Evolutionary conservation across 2,888 invertebrate genomes (phyloP).

Genomic region (Polydesmus complanatus): DNA sequence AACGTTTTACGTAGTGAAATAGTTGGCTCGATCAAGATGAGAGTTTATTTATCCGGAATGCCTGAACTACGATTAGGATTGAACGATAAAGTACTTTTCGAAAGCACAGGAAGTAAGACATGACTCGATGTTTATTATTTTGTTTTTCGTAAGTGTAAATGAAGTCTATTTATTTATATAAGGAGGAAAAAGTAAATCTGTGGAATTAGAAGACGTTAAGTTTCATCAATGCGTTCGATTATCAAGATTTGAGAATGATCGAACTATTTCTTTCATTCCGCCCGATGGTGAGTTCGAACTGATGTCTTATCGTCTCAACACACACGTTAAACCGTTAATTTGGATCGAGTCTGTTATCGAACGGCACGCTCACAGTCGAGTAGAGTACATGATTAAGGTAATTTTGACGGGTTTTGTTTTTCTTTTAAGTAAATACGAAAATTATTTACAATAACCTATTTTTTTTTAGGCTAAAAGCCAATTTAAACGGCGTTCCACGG

Average conservation of each 20-base stretch:
- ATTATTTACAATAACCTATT: neutral
- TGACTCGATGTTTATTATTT: neutral
- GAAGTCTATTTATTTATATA: constrained; percentile 1
- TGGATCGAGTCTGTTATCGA: constrained; percentile 99
- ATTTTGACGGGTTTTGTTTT: neutral
- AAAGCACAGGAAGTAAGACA: constrained; percentile 73
- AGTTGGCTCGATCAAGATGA: constrained; percentile 96
- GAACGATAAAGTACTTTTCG: constrained; percentile 93
- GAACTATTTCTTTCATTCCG: constrained; percentile 96
- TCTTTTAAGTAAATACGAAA: no score
- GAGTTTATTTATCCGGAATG: constrained; percentile 96
- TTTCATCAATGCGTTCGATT: constrained; percentile 96
- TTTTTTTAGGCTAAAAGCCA: constrained; percentile 69
- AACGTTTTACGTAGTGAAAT: constrained; percentile 95
- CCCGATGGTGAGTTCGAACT: constrained; percentile 98
- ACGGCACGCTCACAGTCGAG: constrained; percentile 88
- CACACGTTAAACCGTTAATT: constrained; percentile 88
- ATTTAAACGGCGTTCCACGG: constrained; percentile 92
- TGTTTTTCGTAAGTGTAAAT: neutral
- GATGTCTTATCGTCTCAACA: constrained; percentile 94
- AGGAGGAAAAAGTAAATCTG: constrained; percentile 91
- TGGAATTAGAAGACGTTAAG: constrained; percentile 95
- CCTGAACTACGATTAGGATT: constrained; percentile 89
- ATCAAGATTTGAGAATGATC: constrained; percentile 93
- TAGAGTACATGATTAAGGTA: constrained; percentile 93